These are phyloP conservation scores for Amphimallon solstitiale DNA, from an alignment of 2,888 invertebrate genomes.

Conservation along the genomic window DNA sequence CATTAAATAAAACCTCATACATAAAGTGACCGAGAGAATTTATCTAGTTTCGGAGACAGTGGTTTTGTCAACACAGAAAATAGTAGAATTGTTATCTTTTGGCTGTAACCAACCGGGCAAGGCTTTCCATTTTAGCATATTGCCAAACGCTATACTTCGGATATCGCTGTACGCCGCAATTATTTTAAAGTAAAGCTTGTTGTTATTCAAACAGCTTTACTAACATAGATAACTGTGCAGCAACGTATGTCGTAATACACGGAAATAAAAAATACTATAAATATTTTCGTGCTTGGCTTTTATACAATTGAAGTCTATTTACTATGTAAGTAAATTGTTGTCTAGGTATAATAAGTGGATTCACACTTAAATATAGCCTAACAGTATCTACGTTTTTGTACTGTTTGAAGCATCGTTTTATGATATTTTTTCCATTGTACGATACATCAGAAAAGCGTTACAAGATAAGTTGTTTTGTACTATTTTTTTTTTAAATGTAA, in stretches of 20 bases:
- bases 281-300: neutral
- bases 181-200: neutral
- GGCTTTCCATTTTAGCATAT: constrained; percentile 23
- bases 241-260: constrained; percentile 1
- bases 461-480: too few relatives aligned
- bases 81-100: constrained; percentile 18
- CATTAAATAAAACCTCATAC: too few relatives aligned
- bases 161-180: neutral
- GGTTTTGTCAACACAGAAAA: constrained; percentile 1
- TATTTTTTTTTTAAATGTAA: too few relatives aligned
- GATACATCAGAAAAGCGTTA: too few relatives aligned
- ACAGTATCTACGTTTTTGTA: too few relatives aligned
- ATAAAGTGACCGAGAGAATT: neutral
- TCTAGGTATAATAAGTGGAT: too few relatives aligned
- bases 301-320: too few relatives aligned
- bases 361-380: too few relatives aligned
- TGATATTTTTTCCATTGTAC: too few relatives aligned
- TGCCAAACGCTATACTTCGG: neutral
- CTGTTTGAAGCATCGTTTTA: too few relatives aligned
- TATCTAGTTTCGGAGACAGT: constrained; percentile 4
- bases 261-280: neutral
- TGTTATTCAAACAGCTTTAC: constrained; percentile 9
- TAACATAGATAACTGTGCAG: constrained; percentile 1
- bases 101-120: constrained; percentile 6
- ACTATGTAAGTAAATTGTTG: too few relatives aligned